phyloP scores from a whole-genome alignment of 2,888 invertebrate genomes.

The Andricus curvator region DNA sequence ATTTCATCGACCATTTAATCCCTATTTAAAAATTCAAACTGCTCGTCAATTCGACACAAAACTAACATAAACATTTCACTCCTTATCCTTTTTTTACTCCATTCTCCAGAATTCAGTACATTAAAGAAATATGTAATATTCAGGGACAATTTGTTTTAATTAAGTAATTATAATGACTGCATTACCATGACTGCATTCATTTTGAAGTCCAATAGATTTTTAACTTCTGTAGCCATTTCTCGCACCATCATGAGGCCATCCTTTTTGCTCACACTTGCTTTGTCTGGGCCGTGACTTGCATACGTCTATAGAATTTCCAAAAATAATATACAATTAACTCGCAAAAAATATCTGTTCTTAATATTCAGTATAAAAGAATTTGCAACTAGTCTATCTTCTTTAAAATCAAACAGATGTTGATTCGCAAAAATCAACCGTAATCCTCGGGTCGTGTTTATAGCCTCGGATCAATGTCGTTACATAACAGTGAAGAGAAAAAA shows the following conservation, averaged over 20 bases:
- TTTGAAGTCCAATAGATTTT: slow-evolving; percentile 96
- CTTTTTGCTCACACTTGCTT: slow-evolving; percentile 79
- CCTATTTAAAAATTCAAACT: not conserved
- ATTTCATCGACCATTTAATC: slow-evolving; percentile 8
- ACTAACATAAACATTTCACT: not conserved
- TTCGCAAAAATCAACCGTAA: slow-evolving; percentile 32
- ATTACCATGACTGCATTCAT: slow-evolving; percentile 94
- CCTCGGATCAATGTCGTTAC: slow-evolving; percentile 40
- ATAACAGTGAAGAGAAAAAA: slow-evolving; percentile 34
- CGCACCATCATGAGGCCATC: slow-evolving; percentile 91
- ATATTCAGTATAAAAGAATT: not conserved
- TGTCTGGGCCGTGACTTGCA: slow-evolving; percentile 26
- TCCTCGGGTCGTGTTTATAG: slow-evolving; percentile 31
- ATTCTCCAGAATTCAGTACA: not conserved
- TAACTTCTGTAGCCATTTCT: slow-evolving; percentile 93
- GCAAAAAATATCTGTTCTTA: not conserved
- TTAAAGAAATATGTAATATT: not conserved
- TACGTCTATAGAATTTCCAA: slow-evolving; percentile 2
- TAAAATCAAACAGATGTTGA: slow-evolving; percentile 30
- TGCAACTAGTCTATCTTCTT: slow-evolving; percentile 10
- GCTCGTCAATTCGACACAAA: not conserved
- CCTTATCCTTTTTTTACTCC: not conserved
- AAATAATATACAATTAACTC: not conserved
- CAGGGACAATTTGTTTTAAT: not conserved
- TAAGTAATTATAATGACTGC: not conserved